phyloP scores from a whole-genome alignment of 2,113 vertebrate genomes.

The Calidris pygmaea region DNA sequence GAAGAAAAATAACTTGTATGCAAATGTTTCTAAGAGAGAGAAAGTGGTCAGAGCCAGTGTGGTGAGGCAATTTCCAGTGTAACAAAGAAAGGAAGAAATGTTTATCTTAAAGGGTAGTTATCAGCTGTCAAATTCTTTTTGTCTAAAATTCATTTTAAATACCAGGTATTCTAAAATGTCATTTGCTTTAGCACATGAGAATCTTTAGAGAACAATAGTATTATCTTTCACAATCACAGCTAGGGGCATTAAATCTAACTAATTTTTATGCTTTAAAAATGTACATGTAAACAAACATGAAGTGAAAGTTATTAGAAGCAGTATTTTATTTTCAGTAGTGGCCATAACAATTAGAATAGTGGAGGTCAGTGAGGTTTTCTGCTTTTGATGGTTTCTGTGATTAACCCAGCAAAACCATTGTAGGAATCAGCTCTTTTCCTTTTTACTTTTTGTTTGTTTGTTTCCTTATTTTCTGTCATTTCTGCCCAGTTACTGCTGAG shows the following conservation, averaged over 20 bases:
- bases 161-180: neutral
- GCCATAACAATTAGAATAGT: neutral
- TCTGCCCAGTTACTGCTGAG: neutral
- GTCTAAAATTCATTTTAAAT: neutral
- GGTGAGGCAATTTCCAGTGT: neutral
- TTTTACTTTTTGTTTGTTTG: neutral
- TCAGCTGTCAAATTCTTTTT: neutral
- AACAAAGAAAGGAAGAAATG: neutral
- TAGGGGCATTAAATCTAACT: neutral
- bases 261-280: slow-evolving; percentile 17
- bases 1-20: neutral
- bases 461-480: neutral
- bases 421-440: neutral
- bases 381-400: neutral
- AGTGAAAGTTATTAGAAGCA: neutral
- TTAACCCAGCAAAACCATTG: neutral
- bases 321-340: neutral
- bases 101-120: neutral
- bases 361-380: neutral
- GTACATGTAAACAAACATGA: neutral
- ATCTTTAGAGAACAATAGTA: neutral
- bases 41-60: neutral
- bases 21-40: neutral
- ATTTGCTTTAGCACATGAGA: neutral
- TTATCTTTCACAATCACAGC: neutral